Base-by-base conservation (phyloP, 2,888 invertebrate genomes). In the Drosophila borealis region DNA sequence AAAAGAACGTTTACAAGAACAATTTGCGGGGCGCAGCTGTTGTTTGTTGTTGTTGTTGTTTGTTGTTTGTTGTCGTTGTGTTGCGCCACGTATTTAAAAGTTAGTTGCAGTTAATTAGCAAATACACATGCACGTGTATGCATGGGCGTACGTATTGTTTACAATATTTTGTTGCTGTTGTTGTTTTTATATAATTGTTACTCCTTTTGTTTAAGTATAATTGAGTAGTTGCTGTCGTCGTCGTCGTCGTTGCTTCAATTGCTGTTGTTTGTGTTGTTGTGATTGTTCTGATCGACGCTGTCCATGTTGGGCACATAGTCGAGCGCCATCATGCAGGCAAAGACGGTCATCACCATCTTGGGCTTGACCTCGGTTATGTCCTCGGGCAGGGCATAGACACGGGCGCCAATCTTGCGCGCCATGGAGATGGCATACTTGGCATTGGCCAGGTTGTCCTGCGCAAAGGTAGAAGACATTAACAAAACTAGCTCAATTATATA, bases 301-400 rank as follows among this genome's bases (percentile, higher is more conserved):
- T 96, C 96, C 96, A 97, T 96, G 90, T 96, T 95, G 78, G 98
- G 98, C 89, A 98, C 95, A 93, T 98, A 98, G 94, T 98, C 99
- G 90, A 97, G 95, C 33, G 98, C 98, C 99, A 99, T 99, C 90
- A 99, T 95, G 92, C 99, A 99, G 33, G 99, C 99, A 93, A 99
- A 99, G 81, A 99, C 97, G 4, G 99, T 99, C 99, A 99, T 98
- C 67, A 99, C 97, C 98, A 99, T 98, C 93, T 99, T 99, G 63
- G 96, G 97, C 92, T 99, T 99, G 21, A 98, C 96, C 93, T 99
- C 99, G 39, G 98, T 97, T 90, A 99, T 99, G 93, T 99, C 99
- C 93, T 99, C 99, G 14, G 99, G 99, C 68, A 99, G 94, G 8
- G 99, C 99, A 93, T 99, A 99, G 17, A 99, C 98, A 68, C 98